Evolutionary conservation across 2,797 vertebrate genomes (phyloP), one percentile per base, ranked within the genome.

Genomic region (Linurgus olivaceus): DNA sequence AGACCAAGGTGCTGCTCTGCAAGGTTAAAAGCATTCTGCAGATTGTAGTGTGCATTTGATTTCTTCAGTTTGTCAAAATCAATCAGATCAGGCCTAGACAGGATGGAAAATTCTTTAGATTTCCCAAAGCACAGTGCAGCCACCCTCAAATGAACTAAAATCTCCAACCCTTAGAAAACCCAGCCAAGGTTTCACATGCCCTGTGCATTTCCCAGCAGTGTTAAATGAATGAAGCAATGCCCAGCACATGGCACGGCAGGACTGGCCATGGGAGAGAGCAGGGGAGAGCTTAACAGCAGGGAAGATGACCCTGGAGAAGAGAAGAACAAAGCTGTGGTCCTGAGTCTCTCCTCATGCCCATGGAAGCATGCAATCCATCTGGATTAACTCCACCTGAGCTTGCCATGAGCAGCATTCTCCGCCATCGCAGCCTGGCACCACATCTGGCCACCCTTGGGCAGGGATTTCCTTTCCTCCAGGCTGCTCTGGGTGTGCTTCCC

Each of bases 31-130:
- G 99, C 99, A 57, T 99, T 99, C 97, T 99, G 99, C 78, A 99
- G 98, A 98, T 99, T 99, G 98, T 99, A 98, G 98, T 99, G 99
- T 93, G 98, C 99, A 45, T 99, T 99, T 91, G 99, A 99, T 95
- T 99, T 99, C 98, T 99, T 99, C 96, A 99, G 98, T 94, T 99
- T 99, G 97, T 99, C 99, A 93, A 99, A 99, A 97, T 99, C 99
- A 81, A 99, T 99, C 97, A 99, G 97, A 96, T 99, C 99, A 47
- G 99, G 99, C 95, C 99, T 99, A 75, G 67, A 79, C 26, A 95
- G 79, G 90, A 75, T 40, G 38, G 62, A 96, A 91, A 93, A 90
- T 66, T 66, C 85, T 87, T 94, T 77, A 80, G 16, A 73, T 89
- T 93, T 91, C 77, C 62, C 70, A 79, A 78, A 86, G 83, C 73